These are phyloP conservation scores for Brachyrhaphis roseni DNA, from an alignment of 2,797 vertebrate genomes.

Conservation along the genomic window DNA sequence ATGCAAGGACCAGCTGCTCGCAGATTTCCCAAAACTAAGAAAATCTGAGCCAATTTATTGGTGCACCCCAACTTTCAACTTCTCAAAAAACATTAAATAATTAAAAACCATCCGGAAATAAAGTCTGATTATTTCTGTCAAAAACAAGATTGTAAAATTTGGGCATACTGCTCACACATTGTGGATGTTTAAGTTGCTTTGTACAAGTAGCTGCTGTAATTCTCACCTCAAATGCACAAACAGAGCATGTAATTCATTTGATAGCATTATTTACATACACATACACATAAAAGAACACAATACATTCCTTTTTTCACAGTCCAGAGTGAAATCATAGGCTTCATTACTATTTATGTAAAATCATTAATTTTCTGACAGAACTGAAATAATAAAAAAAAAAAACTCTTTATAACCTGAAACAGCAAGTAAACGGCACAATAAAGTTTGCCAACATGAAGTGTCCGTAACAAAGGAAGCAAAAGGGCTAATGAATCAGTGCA, in stretches of 20 bases:
- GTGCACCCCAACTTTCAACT: not conserved
- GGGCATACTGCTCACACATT: not conserved
- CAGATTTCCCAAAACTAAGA: not conserved
- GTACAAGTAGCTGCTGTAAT: slow-evolving; percentile 47
- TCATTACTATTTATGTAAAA: slow-evolving; percentile 41
- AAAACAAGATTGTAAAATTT: slow-evolving; percentile 1
- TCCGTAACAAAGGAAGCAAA: slow-evolving; percentile 44
- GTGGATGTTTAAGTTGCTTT: slow-evolving; percentile 13
- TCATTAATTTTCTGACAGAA: slow-evolving; percentile 30
- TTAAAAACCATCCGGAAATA: slow-evolving; percentile 2
- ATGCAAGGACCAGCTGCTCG: not conserved
- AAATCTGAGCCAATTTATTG: not conserved
- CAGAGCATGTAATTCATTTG: slow-evolving; percentile 47
- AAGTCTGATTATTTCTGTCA: slow-evolving; percentile 1
- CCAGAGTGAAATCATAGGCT: slow-evolving; percentile 53
- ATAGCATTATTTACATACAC: slow-evolving; percentile 66
- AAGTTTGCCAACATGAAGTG: slow-evolving; percentile 61
- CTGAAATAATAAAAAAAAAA: slow-evolving; percentile 14
- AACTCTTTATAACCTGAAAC: slow-evolving; percentile 25
- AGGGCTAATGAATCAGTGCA: slow-evolving; percentile 68
- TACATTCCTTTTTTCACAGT: slow-evolving; percentile 79
- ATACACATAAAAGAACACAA: slow-evolving; percentile 62
- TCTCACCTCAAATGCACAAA: slow-evolving; percentile 29
- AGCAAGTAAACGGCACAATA: slow-evolving; percentile 46
- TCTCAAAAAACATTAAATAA: not conserved